Conservation (phyloP, 2,888 invertebrate genomes). For the Drosophila flavopinicola region DNA sequence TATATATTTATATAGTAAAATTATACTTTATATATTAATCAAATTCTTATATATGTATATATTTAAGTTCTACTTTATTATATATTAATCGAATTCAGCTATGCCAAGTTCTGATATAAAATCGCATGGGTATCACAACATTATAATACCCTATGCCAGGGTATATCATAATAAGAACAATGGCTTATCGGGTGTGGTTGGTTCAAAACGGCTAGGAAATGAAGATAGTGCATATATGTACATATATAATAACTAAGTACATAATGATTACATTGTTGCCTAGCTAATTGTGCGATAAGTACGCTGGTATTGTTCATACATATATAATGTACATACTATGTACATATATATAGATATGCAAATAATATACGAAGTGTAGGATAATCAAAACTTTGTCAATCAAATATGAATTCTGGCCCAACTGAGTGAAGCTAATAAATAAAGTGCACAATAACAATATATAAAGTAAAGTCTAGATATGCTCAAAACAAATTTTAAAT, state of each 20-base stretch:
- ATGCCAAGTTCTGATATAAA: no score
- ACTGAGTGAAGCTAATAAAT: no score
- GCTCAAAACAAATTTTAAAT: no score
- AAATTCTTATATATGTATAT: background rate
- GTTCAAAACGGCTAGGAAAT: slow-evolving; percentile 1
- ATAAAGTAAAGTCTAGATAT: no score
- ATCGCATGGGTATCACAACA: no score
- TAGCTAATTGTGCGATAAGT: slow-evolving; percentile 31
- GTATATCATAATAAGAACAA: background rate
- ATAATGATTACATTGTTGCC: slow-evolving; percentile 29
- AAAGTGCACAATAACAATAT: no score
- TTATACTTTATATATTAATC: no score
- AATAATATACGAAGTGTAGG: background rate
- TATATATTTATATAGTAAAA: no score
- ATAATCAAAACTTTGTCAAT: background rate
- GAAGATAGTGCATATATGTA: slow-evolving; percentile 1
- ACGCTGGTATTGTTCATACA: background rate
- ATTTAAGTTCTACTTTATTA: no score
- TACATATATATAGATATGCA: background rate
- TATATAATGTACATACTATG: no score
- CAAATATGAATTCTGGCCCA: no score
- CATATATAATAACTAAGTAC: slow-evolving; percentile 2
- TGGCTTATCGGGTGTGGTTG: slow-evolving; percentile 40
- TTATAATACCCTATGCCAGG: background rate
- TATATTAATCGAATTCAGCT: no score